Evolutionary conservation across 30 jellyfish, hydroid and myxozoan species (phyloP).

Genomic region (Phacellophora camtschatica): DNA sequence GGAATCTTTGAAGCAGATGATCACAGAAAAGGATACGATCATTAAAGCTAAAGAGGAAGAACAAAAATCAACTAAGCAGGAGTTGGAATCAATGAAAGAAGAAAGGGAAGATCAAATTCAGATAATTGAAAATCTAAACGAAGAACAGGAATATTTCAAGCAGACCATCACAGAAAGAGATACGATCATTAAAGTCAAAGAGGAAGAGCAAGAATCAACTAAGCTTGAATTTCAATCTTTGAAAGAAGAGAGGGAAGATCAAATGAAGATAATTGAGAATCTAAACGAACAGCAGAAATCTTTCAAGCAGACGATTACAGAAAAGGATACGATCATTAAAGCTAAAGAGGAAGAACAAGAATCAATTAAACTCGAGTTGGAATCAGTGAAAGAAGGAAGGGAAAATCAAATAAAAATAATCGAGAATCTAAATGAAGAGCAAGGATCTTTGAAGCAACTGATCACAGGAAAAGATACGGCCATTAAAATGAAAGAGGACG

Average conservation of each 20-base stretch:
- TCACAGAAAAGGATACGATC: neutral
- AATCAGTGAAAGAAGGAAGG: neutral
- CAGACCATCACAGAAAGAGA: too few relatives aligned
- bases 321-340: neutral
- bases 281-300: neutral
- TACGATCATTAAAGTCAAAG: too few relatives aligned
- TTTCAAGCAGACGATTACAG: neutral
- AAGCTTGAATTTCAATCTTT: neutral
- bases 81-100: neutral
- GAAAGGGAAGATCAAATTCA: neutral
- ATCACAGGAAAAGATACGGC: too few relatives aligned
- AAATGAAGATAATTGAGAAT: neutral
- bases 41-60: neutral
- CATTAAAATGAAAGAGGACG: too few relatives aligned
- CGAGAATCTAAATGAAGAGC: neutral
- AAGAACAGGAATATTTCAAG: too few relatives aligned
- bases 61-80: neutral
- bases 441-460: neutral
- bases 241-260: neutral
- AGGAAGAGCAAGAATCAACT: neutral
- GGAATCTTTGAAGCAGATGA: neutral
- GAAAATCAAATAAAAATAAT: too few relatives aligned
- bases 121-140: neutral
- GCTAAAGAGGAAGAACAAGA: neutral
- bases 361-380: neutral